Evolutionary conservation across 1,140 invertebrate species (phyloP).

Genomic region (Eurosta solidaginis): DNA sequence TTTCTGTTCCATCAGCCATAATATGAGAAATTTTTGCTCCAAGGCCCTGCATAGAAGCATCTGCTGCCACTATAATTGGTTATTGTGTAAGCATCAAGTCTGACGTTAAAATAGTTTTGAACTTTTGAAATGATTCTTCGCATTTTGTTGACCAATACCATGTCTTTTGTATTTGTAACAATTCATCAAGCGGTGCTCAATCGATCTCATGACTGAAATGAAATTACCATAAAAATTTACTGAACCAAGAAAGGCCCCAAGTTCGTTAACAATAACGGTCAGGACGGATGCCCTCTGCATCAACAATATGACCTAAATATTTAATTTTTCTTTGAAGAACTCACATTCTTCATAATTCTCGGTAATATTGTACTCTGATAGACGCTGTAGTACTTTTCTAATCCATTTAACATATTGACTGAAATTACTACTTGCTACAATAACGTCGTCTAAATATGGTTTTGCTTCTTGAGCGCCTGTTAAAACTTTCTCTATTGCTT

Average conservation of each 20-base stretch:
- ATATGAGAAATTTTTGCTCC: constrained; percentile 57
- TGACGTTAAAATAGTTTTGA: too few species aligned
- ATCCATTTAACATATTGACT: constrained; percentile 43
- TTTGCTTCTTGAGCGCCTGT: background rate
- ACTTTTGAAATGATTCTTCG: background rate
- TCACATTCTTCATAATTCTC: background rate
- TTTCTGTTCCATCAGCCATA: background rate
- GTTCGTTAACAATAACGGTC: too few species aligned
- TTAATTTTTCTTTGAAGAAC: background rate
- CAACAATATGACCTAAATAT: too few species aligned
- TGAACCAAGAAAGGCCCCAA: too few species aligned
- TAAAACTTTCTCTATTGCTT: background rate
- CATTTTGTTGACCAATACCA: constrained; percentile 2
- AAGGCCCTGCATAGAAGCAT: constrained; percentile 57
- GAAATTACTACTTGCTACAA: constrained; percentile 36
- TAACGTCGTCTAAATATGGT: background rate
- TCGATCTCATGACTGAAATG: background rate
- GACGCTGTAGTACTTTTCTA: background rate
- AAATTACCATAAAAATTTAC: background rate
- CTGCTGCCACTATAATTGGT: constrained; percentile 61
- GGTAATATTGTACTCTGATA: background rate
- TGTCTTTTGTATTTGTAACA: too few species aligned
- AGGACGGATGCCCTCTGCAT: too few species aligned
- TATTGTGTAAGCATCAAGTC: too few species aligned
- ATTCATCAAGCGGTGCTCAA: too few species aligned